phyloP scores from a whole-genome alignment of 2,888 invertebrate species.

The Lochmaea capreae region DNA sequence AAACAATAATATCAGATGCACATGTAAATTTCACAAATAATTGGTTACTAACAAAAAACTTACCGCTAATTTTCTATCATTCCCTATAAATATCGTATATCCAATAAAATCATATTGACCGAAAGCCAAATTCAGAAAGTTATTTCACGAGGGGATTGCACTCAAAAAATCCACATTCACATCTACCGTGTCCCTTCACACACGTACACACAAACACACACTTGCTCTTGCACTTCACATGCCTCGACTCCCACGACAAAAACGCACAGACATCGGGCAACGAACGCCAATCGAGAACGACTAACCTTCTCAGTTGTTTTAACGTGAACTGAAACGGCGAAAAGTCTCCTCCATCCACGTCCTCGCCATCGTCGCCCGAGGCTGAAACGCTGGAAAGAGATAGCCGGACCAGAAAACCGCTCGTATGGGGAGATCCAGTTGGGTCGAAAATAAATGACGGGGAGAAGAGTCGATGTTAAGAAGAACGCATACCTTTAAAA shows the following conservation, averaged over 20 bases:
- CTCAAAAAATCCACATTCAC: slow-evolving; percentile 14
- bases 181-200: slow-evolving; percentile 2
- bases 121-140: slow-evolving; percentile 8
- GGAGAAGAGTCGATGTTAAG: slow-evolving; percentile 12
- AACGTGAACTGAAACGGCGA: slow-evolving; percentile 27
- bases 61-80: not conserved
- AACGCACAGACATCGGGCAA: slow-evolving; percentile 8
- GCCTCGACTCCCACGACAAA: slow-evolving; percentile 25
- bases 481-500: slow-evolving; percentile 3
- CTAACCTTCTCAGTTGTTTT: slow-evolving; percentile 15
- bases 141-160: slow-evolving; percentile 15
- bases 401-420: slow-evolving; percentile 6
- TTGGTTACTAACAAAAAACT: not conserved
- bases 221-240: slow-evolving; percentile 25
- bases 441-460: slow-evolving; percentile 11
- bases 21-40: not conserved
- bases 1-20: too few species aligned
- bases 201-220: slow-evolving; percentile 2
- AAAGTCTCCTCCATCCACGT: slow-evolving; percentile 20
- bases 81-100: slow-evolving; percentile 8
- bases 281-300: slow-evolving; percentile 21
- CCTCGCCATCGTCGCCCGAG: slow-evolving; percentile 23
- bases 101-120: slow-evolving; percentile 8
- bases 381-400: slow-evolving; percentile 29
- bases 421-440: slow-evolving; percentile 27